A percentile compares a stretch with the other conserved stretches of the same genome.
phyloP scores from a whole-genome alignment of 2,888 invertebrate genomes.

The Hedychridium roseum region DNA sequence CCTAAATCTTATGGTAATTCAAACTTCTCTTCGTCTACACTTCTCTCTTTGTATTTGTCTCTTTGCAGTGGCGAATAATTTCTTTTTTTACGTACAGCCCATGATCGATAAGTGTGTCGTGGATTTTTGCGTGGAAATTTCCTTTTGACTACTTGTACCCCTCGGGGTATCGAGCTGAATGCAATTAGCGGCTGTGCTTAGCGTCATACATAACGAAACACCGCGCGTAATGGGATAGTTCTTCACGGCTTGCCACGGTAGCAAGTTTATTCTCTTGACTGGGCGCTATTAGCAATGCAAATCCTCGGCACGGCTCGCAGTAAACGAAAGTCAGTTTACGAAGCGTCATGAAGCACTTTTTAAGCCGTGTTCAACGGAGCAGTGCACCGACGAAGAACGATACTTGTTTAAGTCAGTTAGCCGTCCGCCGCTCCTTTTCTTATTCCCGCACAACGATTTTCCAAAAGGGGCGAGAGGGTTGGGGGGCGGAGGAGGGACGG shows the following conservation, averaged over 20 bases:
- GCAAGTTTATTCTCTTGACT: constrained; percentile 9
- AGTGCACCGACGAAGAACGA: constrained; percentile 7
- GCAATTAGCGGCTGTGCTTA: too few relatives aligned
- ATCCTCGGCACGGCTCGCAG: constrained; percentile 7
- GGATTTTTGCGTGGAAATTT: too few relatives aligned
- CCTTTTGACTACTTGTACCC: too few relatives aligned
- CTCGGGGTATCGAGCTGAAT: too few relatives aligned
- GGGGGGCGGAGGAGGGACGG: constrained; percentile 3
- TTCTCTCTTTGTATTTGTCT: too few relatives aligned
- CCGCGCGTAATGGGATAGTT: too few relatives aligned
- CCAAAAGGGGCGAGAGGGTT: constrained; percentile 12
- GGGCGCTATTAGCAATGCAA: constrained; percentile 19
- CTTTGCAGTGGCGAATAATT: too few relatives aligned
- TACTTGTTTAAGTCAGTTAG: constrained; percentile 29
- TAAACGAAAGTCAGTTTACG: constrained; percentile 17
- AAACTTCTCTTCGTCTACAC: too few relatives aligned
- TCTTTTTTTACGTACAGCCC: too few relatives aligned
- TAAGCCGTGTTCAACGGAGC: constrained; percentile 5
- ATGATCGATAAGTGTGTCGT: too few relatives aligned
- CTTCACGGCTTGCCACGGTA: constrained; percentile 8
- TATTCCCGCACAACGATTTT: constrained; percentile 28
- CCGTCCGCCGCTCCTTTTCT: constrained; percentile 11
- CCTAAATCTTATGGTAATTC: too few relatives aligned
- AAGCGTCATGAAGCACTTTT: constrained; percentile 18
- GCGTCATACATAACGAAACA: too few relatives aligned